phyloP scores from a whole-genome alignment of 2,888 invertebrate species.

The Clunio marinus region DNA sequence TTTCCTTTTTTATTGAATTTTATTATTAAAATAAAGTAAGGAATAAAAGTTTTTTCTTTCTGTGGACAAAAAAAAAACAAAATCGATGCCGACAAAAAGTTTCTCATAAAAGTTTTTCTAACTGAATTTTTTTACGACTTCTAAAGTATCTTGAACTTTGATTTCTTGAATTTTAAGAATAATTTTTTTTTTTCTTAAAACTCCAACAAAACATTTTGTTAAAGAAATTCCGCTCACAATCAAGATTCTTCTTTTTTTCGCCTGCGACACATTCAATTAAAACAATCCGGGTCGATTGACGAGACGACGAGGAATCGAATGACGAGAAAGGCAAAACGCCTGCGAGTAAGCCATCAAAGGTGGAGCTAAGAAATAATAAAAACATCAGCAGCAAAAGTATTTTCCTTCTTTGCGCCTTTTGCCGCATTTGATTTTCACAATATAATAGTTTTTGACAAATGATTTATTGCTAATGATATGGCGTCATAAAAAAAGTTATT shows the following conservation, averaged over 20 bases:
- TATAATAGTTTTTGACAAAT: conserved; percentile 14
- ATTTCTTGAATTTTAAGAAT: too few species aligned
- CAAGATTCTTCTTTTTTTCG: not conserved
- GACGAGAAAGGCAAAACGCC: conserved; percentile 26
- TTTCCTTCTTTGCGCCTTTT: not conserved
- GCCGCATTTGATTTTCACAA: not conserved
- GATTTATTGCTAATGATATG: conserved; percentile 29
- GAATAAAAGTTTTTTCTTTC: too few species aligned
- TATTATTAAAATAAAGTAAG: too few species aligned
- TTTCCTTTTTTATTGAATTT: not conserved
- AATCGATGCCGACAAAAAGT: too few species aligned
- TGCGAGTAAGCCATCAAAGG: conserved; percentile 28
- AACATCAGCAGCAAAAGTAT: not conserved
- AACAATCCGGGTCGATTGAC: not conserved
- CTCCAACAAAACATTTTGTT: not conserved
- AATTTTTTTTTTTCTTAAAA: not conserved
- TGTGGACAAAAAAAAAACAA: too few species aligned
- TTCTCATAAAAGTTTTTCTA: too few species aligned
- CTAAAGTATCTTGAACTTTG: conserved; percentile 23
- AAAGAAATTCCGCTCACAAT: not conserved
- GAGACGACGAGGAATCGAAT: not conserved
- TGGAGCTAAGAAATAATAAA: conserved; percentile 36
- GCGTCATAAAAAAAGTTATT: conserved; percentile 15
- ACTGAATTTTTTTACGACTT: too few species aligned
- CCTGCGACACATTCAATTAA: conserved; percentile 22